These are phyloP conservation scores for Minunthozetes semirufus DNA, from an alignment of 2,888 invertebrate genomes.

Conservation along the genomic window DNA sequence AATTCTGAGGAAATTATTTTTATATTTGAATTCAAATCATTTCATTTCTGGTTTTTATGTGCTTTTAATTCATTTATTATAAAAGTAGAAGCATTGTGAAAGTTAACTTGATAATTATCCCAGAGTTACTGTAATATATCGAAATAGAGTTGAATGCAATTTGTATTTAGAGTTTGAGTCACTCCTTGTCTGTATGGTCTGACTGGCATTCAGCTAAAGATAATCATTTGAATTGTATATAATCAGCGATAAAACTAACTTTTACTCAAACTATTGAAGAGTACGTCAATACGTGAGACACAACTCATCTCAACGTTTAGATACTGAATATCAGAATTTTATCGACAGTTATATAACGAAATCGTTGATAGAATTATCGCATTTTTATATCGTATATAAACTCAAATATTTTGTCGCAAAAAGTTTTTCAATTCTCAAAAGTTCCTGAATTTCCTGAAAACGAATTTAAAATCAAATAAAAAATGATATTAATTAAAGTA, in stretches of 20 bases:
- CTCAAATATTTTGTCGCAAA: too few species aligned
- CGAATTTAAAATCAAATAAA: background rate
- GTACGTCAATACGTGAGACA: background rate
- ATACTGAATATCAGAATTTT: background rate
- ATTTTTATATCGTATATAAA: background rate
- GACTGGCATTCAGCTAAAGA: background rate
- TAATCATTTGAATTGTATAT: background rate
- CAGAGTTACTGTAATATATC: too few species aligned
- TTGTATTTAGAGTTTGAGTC: background rate
- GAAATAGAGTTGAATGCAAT: background rate
- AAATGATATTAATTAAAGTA: constrained; percentile 22
- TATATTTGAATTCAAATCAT: background rate
- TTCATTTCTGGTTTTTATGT: background rate
- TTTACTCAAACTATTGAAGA: background rate
- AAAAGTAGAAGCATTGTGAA: background rate
- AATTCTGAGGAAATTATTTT: too few species aligned
- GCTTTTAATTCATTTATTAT: background rate
- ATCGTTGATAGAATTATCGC: background rate
- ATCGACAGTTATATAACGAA: background rate
- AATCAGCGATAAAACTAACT: background rate
- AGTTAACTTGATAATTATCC: too few species aligned
- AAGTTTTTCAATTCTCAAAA: background rate
- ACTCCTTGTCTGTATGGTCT: background rate
- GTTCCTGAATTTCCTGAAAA: background rate
- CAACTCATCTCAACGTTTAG: background rate